Evolutionary conservation across 2,797 vertebrate genomes (phyloP).

Genomic region (Pogoniulus pusillus): DNA sequence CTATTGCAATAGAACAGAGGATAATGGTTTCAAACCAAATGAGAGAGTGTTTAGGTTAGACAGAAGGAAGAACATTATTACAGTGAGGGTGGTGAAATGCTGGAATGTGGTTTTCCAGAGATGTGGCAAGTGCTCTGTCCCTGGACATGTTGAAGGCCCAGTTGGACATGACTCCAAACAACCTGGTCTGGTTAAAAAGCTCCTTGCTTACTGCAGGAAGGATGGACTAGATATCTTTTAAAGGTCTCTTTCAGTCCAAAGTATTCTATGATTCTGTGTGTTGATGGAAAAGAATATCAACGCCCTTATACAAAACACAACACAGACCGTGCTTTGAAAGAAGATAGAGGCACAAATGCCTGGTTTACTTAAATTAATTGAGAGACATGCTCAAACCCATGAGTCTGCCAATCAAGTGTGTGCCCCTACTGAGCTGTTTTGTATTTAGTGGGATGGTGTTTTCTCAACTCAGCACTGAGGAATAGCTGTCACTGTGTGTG

Average conservation of each 20-base stretch:
- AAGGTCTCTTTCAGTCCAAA: not conserved
- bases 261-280: not conserved
- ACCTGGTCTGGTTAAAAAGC: not conserved
- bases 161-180: rapidly evolving
- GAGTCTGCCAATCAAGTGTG: not conserved
- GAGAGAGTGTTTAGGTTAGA: not conserved
- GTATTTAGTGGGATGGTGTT: not conserved
- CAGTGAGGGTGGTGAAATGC: rapidly evolving
- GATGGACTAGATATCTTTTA: not conserved
- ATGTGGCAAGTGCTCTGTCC: not conserved
- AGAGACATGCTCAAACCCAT: not conserved
- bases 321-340: not conserved
- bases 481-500: too few species aligned
- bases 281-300: not conserved
- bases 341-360: not conserved
- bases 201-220: rapidly evolving
- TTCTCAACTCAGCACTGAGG: too few species aligned
- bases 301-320: not conserved
- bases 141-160: not conserved
- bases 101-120: not conserved
- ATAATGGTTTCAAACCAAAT: too few species aligned
- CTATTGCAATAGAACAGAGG: rapidly evolving
- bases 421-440: not conserved
- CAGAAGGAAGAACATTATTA: not conserved
- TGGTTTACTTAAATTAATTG: not conserved